These are phyloP conservation scores for Zelostemma sp. DNA, from an alignment of 1,140 invertebrate genomes.

Conservation along the genomic window DNA sequence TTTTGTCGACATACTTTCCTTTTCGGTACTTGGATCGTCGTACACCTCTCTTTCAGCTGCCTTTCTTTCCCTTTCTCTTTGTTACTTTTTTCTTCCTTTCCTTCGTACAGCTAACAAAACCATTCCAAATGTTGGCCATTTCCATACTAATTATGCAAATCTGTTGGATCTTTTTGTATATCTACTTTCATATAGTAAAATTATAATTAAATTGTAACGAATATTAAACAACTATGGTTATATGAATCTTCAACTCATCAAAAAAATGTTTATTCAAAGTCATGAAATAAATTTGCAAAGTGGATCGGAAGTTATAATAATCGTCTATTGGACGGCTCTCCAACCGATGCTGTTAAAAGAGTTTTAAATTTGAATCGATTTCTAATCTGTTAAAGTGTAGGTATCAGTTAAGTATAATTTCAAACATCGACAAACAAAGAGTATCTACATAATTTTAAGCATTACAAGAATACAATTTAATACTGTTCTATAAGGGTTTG, in stretches of 20 bases:
- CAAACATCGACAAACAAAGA: no score
- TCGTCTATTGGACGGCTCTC: background rate
- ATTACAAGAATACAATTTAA: no score
- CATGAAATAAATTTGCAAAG: no score
- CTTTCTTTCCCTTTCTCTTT: slow-evolving; percentile 50
- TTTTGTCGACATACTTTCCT: slow-evolving; percentile 63
- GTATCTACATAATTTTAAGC: no score
- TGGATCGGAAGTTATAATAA: background rate
- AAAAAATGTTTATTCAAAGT: no score
- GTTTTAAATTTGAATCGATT: slow-evolving; percentile 19
- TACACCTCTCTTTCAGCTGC: slow-evolving; percentile 36
- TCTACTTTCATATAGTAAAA: no score
- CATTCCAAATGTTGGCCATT: background rate
- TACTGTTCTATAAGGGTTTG: no score
- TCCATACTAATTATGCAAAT: no score
- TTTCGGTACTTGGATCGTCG: slow-evolving; percentile 47
- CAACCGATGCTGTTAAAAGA: slow-evolving; percentile 20
- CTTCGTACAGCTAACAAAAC: slow-evolving; percentile 24
- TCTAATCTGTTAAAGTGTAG: slow-evolving; percentile 23
- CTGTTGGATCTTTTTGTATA: no score
- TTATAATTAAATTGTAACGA: no score
- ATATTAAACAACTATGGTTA: no score
- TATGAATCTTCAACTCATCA: no score
- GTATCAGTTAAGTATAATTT: slow-evolving; percentile 6
- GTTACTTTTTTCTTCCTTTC: slow-evolving; percentile 44